A percentile compares a stretch with the other conserved stretches of the same genome.
Conservation (phyloP, 2,888 invertebrate species). For the Alcis repandata region DNA sequence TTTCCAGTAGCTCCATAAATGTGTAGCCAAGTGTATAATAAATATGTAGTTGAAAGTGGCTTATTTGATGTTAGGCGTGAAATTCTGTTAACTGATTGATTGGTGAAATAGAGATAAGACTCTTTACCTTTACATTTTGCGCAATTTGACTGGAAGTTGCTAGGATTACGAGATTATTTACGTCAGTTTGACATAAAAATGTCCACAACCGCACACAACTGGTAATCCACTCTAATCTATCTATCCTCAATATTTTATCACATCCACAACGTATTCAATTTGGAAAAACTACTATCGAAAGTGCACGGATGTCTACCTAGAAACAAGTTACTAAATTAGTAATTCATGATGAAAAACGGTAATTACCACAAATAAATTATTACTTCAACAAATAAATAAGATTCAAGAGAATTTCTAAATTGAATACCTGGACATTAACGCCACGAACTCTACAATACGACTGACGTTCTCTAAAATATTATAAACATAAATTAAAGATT, state of each 20-base stretch:
- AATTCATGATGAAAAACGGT: background rate
- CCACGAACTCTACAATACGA: constrained; percentile 4
- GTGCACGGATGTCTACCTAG: background rate
- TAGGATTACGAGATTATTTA: background rate
- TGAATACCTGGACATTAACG: background rate
- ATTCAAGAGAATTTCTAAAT: background rate
- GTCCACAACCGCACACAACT: background rate
- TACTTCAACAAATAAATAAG: background rate
- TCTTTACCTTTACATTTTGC: background rate
- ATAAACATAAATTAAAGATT: constrained; percentile 14
- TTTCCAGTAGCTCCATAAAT: background rate
- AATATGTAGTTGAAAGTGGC: background rate
- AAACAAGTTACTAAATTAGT: background rate
- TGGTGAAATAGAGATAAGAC: background rate
- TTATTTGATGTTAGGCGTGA: background rate
- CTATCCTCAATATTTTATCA: background rate
- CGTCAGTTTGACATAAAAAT: background rate
- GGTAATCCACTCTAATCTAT: background rate
- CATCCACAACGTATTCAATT: background rate
- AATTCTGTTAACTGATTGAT: background rate
- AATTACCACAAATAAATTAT: too few species aligned
- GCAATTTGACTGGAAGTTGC: background rate
- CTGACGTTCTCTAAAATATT: constrained; percentile 8
- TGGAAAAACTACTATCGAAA: constrained; percentile 1
- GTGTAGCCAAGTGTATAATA: background rate